Base-by-base conservation (phyloP, 2,797 vertebrate genomes). In the Lacerta bilineata region DNA sequence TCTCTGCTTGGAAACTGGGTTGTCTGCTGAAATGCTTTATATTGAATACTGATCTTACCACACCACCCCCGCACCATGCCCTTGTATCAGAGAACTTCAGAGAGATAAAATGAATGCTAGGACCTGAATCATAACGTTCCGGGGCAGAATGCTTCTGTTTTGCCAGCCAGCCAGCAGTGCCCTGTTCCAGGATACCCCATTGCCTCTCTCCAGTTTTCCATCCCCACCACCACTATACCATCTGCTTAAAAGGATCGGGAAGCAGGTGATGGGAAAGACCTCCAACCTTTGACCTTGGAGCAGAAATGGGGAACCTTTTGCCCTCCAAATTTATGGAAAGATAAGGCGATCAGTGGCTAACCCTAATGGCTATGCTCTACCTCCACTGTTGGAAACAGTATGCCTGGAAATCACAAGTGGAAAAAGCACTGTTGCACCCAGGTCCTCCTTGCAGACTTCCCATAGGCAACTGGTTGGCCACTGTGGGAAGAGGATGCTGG, bases 1-100 rank as follows among this genome's bases (percentile, higher is more conserved):
- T 94, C 91, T 89, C 86, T 93, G 89, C 95, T 93, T 95, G 89
- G 92, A 80, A 91, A 71, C 91, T 90, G 87, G 80, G 8, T 93
- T 93, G 93, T 92, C 88, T 78, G 86, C 9, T 89, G 76, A 92
- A 75, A 91, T 84, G 23, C 83, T 66, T 92, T 92, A 91, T 92
- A 88, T 91, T 0, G 0, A 87, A 81, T 75, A 83, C 66, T 90
- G 68, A 1, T 84, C 46, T 84, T 61, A 36, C 93, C 11, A 15
- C 50, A 55, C 50, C 1, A 15, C 13, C 50, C 50, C 50, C 13
- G 13, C 50, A 55, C 4, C 83, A 88, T 84, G 86, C 66, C 15
- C 29, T 46, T 59, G 23, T 11, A 64, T 8, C 43, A 18, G 10
- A 9, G 11, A 46, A 85, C 17, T 85, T 20, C 25, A 85, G 17